phyloP scores from a whole-genome alignment of 2,888 invertebrate species.

The Drosophila rellima region DNA sequence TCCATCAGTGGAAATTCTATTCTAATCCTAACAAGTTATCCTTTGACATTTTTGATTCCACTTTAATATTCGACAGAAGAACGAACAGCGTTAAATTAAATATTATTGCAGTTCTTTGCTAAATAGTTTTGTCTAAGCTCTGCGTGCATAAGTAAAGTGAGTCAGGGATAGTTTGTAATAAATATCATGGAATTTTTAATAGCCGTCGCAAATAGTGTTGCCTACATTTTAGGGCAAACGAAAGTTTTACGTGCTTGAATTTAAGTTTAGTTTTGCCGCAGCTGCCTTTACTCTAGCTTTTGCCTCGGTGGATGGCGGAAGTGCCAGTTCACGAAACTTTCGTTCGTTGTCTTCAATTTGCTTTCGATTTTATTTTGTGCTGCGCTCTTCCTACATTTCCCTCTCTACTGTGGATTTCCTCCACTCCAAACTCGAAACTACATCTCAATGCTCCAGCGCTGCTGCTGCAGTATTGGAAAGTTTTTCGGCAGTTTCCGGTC shows the following conservation, averaged over 20 bases:
- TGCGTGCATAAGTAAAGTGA: conserved; percentile 15
- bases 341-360: conserved; percentile 75
- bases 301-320: conserved; percentile 48
- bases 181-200: conserved; percentile 78
- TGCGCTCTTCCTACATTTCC: conserved; percentile 13
- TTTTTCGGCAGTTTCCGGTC: conserved; percentile 60
- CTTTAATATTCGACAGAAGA: conserved; percentile 10
- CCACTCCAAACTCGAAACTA: conserved; percentile 15
- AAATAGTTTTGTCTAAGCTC: conserved; percentile 42
- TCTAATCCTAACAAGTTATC: neutral
- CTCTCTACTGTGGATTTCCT: conserved; percentile 28
- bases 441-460: conserved; percentile 13
- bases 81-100: conserved; percentile 28
- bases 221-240: conserved; percentile 46
- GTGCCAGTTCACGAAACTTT: conserved; percentile 61
- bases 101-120: conserved; percentile 45
- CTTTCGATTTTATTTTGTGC: conserved; percentile 75
- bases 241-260: conserved; percentile 74
- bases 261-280: conserved; percentile 53
- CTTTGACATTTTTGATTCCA: neutral
- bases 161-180: conserved; percentile 52
- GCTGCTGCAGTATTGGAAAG: conserved; percentile 38
- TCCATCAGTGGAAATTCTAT: neutral
- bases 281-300: conserved; percentile 2
- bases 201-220: conserved; percentile 52